These are phyloP conservation scores for Sipha flava DNA, from an alignment of 1,140 invertebrate genomes.

Conservation along the genomic window DNA sequence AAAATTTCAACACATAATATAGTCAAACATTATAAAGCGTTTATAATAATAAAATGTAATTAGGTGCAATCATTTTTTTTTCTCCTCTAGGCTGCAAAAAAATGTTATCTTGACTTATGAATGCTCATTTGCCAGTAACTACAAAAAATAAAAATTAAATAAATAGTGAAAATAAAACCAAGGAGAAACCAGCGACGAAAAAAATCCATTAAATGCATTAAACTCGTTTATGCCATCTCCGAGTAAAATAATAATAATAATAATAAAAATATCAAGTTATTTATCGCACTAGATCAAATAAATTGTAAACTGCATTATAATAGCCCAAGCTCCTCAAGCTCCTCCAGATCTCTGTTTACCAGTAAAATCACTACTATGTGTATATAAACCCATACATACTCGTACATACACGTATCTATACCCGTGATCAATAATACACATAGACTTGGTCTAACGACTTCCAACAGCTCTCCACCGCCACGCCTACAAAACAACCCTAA, in stretches of 20 bases:
- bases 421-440: neutral
- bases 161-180: neutral
- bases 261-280: constrained; percentile 4
- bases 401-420: neutral
- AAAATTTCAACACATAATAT: neutral
- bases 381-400: too few relatives aligned
- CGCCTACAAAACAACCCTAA: constrained; percentile 3
- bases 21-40: neutral
- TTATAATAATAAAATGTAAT: neutral
- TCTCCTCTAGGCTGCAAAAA: neutral
- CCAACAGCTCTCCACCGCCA: neutral
- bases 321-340: neutral
- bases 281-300: constrained; percentile 13
- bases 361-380: neutral
- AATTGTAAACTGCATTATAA: constrained; percentile 16
- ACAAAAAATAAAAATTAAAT: neutral
- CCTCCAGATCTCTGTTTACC: neutral
- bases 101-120: neutral
- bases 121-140: neutral
- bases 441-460: constrained; percentile 7
- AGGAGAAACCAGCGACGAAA: neutral
- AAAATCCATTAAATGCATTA: constrained; percentile 6
- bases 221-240: neutral
- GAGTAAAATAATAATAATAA: constrained; percentile 11
- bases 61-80: neutral